Percentiles rank a stretch among this genome's conserved stretches.
These are phyloP conservation scores for Polypedilum pembai DNA, from an alignment of 1,140 invertebrate genomes.

Conservation along the genomic window DNA sequence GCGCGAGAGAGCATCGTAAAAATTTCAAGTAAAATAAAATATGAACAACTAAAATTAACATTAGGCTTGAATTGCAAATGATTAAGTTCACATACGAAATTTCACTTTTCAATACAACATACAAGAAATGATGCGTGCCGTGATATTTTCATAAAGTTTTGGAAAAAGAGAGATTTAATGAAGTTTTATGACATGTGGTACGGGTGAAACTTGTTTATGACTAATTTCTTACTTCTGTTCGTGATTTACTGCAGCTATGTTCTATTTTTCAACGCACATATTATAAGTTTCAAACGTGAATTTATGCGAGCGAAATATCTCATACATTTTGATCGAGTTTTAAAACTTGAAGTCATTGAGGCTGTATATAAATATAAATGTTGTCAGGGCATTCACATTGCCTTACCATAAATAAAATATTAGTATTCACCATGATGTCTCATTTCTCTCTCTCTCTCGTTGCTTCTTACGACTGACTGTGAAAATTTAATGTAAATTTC, in stretches of 20 bases:
- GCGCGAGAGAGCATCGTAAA: neutral
- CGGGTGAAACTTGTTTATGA: neutral
- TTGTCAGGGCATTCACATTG: neutral
- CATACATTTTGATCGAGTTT: neutral
- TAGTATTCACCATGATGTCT: neutral
- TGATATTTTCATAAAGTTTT: no score
- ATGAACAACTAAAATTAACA: no score
- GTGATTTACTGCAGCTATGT: conserved; percentile 14
- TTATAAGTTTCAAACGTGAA: neutral
- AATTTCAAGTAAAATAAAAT: no score
- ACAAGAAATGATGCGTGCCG: no score
- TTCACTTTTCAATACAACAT: no score
- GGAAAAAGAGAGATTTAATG: no score
- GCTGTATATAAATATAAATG: no score
- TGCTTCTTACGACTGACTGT: neutral
- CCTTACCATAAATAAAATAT: conserved; percentile 2
- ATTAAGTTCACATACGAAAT: no score
- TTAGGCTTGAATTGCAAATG: no score
- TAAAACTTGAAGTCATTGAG: neutral
- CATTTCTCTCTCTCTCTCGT: no score
- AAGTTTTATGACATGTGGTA: neutral
- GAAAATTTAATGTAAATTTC: conserved; percentile 1
- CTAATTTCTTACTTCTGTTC: neutral
- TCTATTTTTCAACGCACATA: neutral
- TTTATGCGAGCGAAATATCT: neutral